Evolutionary conservation across 1,140 invertebrate genomes (phyloP), one percentile per base, ranked within the genome.

Genomic region (Batillaria attramentaria): DNA sequence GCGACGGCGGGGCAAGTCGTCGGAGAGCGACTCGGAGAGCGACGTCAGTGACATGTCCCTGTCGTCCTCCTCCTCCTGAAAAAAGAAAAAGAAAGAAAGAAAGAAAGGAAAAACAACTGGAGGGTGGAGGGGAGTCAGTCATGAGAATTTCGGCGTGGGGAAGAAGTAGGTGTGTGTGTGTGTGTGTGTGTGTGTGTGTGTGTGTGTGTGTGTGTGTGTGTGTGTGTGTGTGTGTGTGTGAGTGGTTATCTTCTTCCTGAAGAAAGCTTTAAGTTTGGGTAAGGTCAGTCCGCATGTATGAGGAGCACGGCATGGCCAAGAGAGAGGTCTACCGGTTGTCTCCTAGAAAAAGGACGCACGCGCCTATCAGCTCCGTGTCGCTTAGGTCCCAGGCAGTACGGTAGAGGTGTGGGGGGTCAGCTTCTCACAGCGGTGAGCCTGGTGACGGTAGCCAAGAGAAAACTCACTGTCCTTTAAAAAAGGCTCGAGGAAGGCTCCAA

Each of bases 181-280:
- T 50, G 46, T 50, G 46, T 50, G 46, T 50, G 46, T 50, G 46
- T 50, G 46, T 50, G 46, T 50, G 46, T 50, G 46, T 50, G 46
- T 50, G 46, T 50, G 46, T 24, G 46, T 50, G 46, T 50, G 46
- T 50, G 46, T 50, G 46, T 50, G 46, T 50, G 46, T 50, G 46
- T 50, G 46, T 50, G 46, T 50, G 46, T 50, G 46, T 50, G 46
- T 50, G 46, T 50, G 46, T 50, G 46, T 50, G 46, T 50, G 46
- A 13, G 46, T 50, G 46, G 10, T 8, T 50, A 24, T 50, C 10
- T 50, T 8, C 24, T 8, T 50, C 10, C 10, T 50, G 46, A 50
- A 50, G 10, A 50, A 50, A 24, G 24, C 46, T 50, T 8, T 50
- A 8, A 5, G 24, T 62, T 28, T 16, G 10, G 57, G 8, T 62